These are phyloP conservation scores for Paraplagusia blochii DNA, from an alignment of 2,113 vertebrate genomes.

Conservation along the genomic window DNA sequence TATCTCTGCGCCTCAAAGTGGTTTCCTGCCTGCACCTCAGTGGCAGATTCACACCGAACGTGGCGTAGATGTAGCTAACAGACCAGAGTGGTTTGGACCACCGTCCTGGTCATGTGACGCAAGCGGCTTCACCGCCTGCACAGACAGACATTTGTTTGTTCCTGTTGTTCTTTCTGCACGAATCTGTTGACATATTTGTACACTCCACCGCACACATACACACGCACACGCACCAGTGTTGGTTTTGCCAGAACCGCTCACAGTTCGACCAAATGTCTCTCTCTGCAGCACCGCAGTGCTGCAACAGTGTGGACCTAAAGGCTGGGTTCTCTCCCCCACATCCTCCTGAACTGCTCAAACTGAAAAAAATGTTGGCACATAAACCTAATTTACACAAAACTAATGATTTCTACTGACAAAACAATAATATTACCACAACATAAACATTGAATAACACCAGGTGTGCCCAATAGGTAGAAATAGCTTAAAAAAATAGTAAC, in stretches of 20 bases:
- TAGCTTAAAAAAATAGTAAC: too few relatives aligned
- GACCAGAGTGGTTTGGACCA: slow-evolving; percentile 23
- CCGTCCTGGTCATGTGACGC: slow-evolving; percentile 23
- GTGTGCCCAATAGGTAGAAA: too few relatives aligned
- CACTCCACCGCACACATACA: neutral
- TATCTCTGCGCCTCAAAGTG: slow-evolving; percentile 53
- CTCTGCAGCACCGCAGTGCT: slow-evolving; percentile 49
- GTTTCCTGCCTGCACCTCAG: slow-evolving; percentile 56
- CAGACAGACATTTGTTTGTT: slow-evolving; percentile 20
- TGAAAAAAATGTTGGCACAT: too few relatives aligned
- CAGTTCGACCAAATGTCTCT: slow-evolving; percentile 24
- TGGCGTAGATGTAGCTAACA: slow-evolving; percentile 30
- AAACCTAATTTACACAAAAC: too few relatives aligned
- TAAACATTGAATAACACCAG: too few relatives aligned
- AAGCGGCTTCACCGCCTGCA: slow-evolving; percentile 2
- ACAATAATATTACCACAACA: too few relatives aligned
- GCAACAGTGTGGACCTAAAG: slow-evolving; percentile 43
- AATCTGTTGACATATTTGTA: slow-evolving; percentile 22
- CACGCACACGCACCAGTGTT: slow-evolving; percentile 7
- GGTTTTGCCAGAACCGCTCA: slow-evolving; percentile 11
- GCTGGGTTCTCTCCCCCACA: slow-evolving; percentile 13
- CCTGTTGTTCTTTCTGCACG: slow-evolving; percentile 7
- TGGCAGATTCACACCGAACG: slow-evolving; percentile 43
- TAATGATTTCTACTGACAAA: too few relatives aligned
- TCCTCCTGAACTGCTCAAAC: neutral